Base-by-base conservation (phyloP, 1,140 invertebrate species). In the Portunus trituberculatus region DNA sequence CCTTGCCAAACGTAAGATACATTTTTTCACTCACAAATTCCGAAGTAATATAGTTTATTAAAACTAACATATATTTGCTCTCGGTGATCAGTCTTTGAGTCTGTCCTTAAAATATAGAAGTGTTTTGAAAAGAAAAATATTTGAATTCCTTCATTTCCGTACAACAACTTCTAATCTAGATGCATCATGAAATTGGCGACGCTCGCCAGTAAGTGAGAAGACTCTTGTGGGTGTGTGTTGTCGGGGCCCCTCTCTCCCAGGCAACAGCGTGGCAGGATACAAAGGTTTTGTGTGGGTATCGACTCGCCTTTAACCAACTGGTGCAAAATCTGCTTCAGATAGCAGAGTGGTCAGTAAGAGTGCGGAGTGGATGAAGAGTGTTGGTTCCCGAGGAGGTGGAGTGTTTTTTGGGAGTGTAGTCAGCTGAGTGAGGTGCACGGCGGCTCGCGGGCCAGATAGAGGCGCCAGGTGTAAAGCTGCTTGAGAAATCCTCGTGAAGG, bases 211-310 rank as follows among this genome's bases (percentile, higher is more conserved):
- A 84, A 95, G 94, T 93, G 94, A 95, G 84, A 92, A 76, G 31
- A 20, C 84, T 29, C 87, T n/a, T 4, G 94, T 88, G 94, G 83
- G 94, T 84, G 39, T 86, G 52, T n/a, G 52, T 95, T 12, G 46
- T 46, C 28, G 76, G 89, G 46, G 91, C 45, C 82, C 89, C 91
- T 87, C 94, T 92, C 91, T 95, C 83, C 83, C 94, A 92, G 94
- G 31, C 94, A 92, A 76, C 84, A 95, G 94, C 94, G 94, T 95
- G 94, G 94, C 59, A 91, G 52, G 94, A 93, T 92, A 88, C 91
- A 95, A 92, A 95, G 91, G 59, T 59, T 92, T 92, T 76, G 92
- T 92, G 91, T 95, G 94, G 94, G 92, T 82, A 95, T 92, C 86
- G 28, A 82, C 59, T 82, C 32, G 82, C 29, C 46, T 87, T 45